Evolutionary conservation across 37 sponge, comb jelly and placozoan genomes (phyloP).

Genomic region (Theonella swinhoei): DNA sequence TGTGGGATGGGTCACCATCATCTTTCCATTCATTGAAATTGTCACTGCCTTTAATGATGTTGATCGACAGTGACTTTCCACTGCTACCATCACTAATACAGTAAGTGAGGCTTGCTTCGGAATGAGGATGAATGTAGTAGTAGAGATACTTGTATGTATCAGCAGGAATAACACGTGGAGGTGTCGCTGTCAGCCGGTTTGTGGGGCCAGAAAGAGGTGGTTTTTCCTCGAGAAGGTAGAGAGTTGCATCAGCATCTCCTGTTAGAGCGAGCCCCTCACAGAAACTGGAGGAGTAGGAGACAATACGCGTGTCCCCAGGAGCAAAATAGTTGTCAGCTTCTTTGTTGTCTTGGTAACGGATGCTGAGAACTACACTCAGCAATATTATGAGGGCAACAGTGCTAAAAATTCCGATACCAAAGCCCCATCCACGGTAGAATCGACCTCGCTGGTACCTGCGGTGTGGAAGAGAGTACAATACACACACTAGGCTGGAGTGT

Average conservation of each 20-base stretch:
- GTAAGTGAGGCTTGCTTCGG: neutral
- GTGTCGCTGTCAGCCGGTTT: neutral
- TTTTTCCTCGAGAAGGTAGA: constrained; percentile 11
- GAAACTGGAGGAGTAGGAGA: constrained; percentile 16
- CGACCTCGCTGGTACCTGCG: neutral
- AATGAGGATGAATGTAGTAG: constrained; percentile 38
- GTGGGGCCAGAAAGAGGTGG: constrained; percentile 27
- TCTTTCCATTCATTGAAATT: constrained; percentile 37
- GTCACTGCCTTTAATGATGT: constrained; percentile 33
- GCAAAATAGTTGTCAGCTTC: neutral
- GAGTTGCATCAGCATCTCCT: neutral
- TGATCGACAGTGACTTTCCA: neutral
- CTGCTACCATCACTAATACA: neutral
- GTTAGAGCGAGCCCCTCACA: constrained; percentile 18
- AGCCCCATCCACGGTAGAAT: neutral
- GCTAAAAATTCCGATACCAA: neutral
- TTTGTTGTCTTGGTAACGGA: neutral
- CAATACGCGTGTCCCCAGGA: constrained; percentile 37
- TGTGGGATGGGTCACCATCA: neutral
- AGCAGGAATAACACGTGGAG: neutral
- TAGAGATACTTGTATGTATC: constrained; percentile 15
- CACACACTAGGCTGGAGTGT: neutral
- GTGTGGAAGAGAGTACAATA: too few species aligned
- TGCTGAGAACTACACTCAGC: neutral
- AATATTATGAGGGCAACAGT: neutral